Percentiles rank a stretch among this genome's conserved stretches.
Conservation (phyloP, 2,888 invertebrate genomes). For the Dolichopus griseipennis region DNA sequence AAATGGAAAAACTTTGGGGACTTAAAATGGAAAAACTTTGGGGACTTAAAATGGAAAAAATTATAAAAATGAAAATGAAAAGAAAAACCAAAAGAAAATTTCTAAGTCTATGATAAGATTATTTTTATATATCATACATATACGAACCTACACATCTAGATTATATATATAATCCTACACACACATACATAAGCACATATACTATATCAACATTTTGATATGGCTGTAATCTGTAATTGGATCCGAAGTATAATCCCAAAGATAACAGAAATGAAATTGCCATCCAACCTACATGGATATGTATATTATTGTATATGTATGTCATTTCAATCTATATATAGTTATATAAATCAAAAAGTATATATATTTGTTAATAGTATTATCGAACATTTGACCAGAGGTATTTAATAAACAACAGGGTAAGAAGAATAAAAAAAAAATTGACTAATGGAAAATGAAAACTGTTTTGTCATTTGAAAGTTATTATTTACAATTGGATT, state of each 20-base stretch:
- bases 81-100: background rate
- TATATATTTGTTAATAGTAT: too few species aligned
- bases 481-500: slow-evolving; percentile 6
- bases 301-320: too few species aligned
- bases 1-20: too few species aligned
- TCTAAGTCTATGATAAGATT: background rate
- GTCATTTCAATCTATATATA: too few species aligned
- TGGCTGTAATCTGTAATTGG: background rate
- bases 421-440: background rate
- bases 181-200: background rate
- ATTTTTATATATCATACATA: background rate
- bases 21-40: too few species aligned
- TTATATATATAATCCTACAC: too few species aligned
- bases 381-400: background rate
- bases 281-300: background rate
- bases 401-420: background rate
- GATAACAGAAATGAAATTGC: background rate
- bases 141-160: too few species aligned
- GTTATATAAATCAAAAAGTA: too few species aligned
- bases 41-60: too few species aligned
- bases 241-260: slow-evolving; percentile 1
- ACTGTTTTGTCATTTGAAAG: slow-evolving; percentile 1
- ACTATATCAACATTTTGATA: background rate
- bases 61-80: too few species aligned
- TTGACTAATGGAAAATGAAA: slow-evolving; percentile 3